These are phyloP conservation scores for Lethenteron camtschaticum DNA, from an alignment of 2,113 vertebrate genomes.

Conservation along the genomic window DNA sequence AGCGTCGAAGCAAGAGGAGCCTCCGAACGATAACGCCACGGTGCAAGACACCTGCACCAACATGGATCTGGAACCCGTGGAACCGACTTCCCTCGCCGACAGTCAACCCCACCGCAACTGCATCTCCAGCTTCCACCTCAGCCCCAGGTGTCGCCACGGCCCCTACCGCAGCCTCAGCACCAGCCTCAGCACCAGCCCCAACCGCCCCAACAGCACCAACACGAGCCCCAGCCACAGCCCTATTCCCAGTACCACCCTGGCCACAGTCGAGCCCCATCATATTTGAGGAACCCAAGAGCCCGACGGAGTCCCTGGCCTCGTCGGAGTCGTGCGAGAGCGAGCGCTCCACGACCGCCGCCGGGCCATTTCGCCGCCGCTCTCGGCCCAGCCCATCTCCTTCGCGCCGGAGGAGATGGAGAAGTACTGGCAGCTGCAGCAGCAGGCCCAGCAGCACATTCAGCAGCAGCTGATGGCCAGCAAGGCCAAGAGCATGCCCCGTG, in stretches of 20 bases:
- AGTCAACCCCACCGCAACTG: not conserved
- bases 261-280: no score
- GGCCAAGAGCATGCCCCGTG: slow-evolving; percentile 55
- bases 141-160: not conserved
- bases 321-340: not conserved
- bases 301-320: not conserved
- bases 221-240: no score
- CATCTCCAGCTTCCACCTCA: not conserved
- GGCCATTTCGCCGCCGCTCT: slow-evolving; percentile 20
- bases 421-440: slow-evolving; percentile 92
- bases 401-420: slow-evolving; percentile 98
- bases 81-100: not conserved
- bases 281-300: not conserved
- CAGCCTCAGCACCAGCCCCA: not conserved
- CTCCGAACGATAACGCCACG: no score
- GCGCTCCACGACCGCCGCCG: not conserved
- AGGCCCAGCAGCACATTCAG: slow-evolving; percentile 91
- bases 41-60: no score
- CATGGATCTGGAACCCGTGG: not conserved
- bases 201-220: not conserved
- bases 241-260: no score
- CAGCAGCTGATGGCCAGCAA: slow-evolving; percentile 93
- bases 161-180: not conserved
- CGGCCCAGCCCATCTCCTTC: slow-evolving; percentile 93
- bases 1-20: no score